These are phyloP conservation scores for Nannospalax galili DNA, from an alignment of 2,113 vertebrate genomes.

Conservation along the genomic window DNA sequence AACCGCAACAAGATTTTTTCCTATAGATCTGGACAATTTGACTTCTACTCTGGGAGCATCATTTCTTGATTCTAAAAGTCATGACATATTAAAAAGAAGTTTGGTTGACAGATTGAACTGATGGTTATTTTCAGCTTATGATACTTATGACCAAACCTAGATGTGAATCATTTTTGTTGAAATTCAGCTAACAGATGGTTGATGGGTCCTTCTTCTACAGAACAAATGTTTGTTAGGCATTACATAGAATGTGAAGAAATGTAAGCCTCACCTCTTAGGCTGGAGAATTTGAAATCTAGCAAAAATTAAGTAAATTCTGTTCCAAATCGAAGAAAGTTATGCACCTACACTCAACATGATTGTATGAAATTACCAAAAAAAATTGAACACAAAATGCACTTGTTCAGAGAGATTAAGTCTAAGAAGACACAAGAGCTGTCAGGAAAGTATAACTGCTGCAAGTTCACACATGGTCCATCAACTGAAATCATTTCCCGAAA, in stretches of 20 bases:
- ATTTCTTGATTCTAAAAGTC: slow-evolving; percentile 28
- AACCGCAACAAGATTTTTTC: slow-evolving; percentile 5
- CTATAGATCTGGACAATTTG: not conserved
- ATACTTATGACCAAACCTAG: not conserved
- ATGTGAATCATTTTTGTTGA: not conserved
- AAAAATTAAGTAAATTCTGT: not conserved
- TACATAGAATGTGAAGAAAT: not conserved
- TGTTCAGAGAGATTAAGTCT: not conserved
- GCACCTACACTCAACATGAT: not conserved
- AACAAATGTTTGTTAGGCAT: not conserved
- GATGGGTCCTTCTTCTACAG: fast-evolving
- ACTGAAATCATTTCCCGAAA: not conserved
- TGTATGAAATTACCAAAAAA: not conserved
- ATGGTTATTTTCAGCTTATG: not conserved
- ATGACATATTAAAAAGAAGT: not conserved
- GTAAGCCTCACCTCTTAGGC: not conserved
- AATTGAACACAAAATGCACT: not conserved
- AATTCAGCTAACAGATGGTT: not conserved
- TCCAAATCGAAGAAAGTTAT: not conserved
- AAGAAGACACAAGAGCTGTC: not conserved
- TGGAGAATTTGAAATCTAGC: not conserved
- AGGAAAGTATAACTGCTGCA: not conserved
- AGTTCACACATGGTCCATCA: not conserved
- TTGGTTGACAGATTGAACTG: not conserved
- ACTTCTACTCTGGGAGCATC: not conserved